Conservation (phyloP, 2,888 invertebrate species). For the Scaptomyza caliginosa region DNA sequence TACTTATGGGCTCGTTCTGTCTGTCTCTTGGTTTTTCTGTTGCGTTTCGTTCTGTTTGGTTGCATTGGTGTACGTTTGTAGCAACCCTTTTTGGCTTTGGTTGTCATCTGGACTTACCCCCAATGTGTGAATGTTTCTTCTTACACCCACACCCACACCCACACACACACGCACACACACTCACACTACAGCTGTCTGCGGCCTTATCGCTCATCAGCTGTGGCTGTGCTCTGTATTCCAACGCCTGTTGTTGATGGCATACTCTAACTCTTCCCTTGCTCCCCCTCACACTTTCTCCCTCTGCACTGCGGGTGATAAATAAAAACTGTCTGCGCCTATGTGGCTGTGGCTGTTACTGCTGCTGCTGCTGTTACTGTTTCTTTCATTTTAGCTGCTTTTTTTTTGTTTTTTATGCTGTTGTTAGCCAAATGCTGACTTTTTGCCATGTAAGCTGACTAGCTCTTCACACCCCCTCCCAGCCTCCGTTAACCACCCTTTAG, state of each 20-base stretch:
- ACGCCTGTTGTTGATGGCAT: slow-evolving; percentile 36
- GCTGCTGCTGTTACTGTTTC: slow-evolving; percentile 29
- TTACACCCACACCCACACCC: slow-evolving; percentile 17
- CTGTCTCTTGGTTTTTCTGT: slow-evolving; percentile 1
- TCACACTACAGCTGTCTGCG: slow-evolving; percentile 66
- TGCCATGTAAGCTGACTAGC: slow-evolving; percentile 59
- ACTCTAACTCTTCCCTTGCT: neutral
- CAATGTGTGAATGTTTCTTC: slow-evolving; percentile 34
- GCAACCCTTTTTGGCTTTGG: slow-evolving; percentile 57
- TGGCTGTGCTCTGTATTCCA: slow-evolving; percentile 29
- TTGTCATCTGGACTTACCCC: slow-evolving; percentile 57
- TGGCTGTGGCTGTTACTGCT: slow-evolving; percentile 16
- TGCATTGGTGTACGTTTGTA: slow-evolving; percentile 18
- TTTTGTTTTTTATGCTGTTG: slow-evolving; percentile 14
- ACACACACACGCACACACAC: slow-evolving; percentile 12
- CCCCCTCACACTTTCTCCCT: neutral
- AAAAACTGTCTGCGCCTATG: slow-evolving; percentile 81
- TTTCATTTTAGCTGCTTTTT: slow-evolving; percentile 17
- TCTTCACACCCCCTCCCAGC: neutral
- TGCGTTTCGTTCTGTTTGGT: slow-evolving; percentile 1
- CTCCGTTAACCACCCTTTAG: neutral
- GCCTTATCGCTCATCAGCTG: slow-evolving; percentile 76
- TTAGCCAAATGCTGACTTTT: slow-evolving; percentile 53
- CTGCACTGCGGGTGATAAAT: slow-evolving; percentile 70
- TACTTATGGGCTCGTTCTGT: slow-evolving; percentile 3